A percentile compares a stretch with the other conserved stretches of the same genome.
Conservation (phyloP, 2,113 vertebrate genomes). For the Seriola rivoliana region DNA sequence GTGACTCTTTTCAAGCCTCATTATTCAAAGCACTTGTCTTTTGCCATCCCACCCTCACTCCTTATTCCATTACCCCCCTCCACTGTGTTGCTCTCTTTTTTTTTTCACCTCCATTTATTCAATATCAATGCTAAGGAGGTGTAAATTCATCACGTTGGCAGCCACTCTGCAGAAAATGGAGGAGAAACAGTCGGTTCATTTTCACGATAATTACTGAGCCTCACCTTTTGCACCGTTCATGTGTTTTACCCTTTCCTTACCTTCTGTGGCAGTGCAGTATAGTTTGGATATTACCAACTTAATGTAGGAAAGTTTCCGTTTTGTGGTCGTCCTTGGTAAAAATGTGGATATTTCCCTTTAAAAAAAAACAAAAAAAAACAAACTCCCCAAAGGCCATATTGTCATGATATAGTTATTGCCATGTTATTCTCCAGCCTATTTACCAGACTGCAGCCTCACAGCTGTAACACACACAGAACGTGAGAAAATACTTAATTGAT, state of each 20-base stretch:
- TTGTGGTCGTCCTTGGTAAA: neutral
- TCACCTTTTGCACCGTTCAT: neutral
- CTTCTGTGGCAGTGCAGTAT: neutral
- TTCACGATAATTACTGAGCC: conserved; percentile 22
- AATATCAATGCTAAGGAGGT: conserved; percentile 53
- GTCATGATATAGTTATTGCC: neutral
- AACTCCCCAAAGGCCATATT: conserved; percentile 1
- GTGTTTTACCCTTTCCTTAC: neutral
- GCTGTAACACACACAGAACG: neutral
- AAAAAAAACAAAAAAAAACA: no score
- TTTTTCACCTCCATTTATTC: conserved; percentile 33
- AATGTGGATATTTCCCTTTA: neutral
- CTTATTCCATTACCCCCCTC: conserved; percentile 42
- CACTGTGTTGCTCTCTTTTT: neutral
- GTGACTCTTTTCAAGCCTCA: conserved; percentile 53
- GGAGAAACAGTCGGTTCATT: neutral
- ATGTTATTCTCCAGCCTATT: conserved; percentile 10
- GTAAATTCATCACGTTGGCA: conserved; percentile 45
- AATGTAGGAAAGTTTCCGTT: neutral
- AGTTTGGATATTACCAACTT: neutral
- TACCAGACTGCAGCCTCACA: conserved; percentile 6
- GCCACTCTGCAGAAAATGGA: conserved; percentile 42
- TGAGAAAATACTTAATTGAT: conserved; percentile 35
- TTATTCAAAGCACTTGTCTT: conserved; percentile 57
- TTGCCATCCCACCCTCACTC: conserved; percentile 11